Evolutionary conservation across 2,797 vertebrate genomes (phyloP).

Genomic region (Tragelaphus eurycerus): DNA sequence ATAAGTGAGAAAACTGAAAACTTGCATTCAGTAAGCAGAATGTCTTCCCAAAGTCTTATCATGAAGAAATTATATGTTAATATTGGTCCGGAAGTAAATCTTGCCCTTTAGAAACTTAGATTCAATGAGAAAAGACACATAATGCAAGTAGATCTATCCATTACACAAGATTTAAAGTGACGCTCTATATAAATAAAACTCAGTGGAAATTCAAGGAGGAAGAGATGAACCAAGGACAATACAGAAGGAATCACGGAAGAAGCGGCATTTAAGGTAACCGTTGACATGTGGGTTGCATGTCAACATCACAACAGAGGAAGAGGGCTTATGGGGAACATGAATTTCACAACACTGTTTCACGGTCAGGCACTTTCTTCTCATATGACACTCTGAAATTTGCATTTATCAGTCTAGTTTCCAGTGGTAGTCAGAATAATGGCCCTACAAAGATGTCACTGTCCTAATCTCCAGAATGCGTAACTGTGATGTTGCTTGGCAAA

Average conservation of each 20-base stretch:
- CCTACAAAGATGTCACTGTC: background rate
- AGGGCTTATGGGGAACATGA: background rate
- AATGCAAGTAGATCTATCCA: background rate
- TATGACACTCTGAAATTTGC: background rate
- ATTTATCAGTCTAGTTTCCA: background rate
- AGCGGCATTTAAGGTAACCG: background rate
- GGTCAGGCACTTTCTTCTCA: background rate
- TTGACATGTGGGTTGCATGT: background rate
- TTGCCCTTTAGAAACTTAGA: background rate
- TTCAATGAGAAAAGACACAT: background rate
- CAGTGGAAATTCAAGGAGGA: background rate
- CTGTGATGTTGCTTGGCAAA: background rate
- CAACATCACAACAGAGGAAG: background rate
- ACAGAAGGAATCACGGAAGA: background rate
- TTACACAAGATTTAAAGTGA: background rate
- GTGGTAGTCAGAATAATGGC: background rate
- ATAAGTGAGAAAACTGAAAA: background rate
- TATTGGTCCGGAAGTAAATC: background rate
- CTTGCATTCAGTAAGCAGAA: background rate
- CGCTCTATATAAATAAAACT: background rate
- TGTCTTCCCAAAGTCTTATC: background rate
- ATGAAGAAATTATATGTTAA: background rate
- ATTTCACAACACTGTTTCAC: background rate
- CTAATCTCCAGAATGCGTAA: background rate
- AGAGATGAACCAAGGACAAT: background rate